Conservation (phyloP, 2,797 vertebrate species). For the Falco naumanni region DNA sequence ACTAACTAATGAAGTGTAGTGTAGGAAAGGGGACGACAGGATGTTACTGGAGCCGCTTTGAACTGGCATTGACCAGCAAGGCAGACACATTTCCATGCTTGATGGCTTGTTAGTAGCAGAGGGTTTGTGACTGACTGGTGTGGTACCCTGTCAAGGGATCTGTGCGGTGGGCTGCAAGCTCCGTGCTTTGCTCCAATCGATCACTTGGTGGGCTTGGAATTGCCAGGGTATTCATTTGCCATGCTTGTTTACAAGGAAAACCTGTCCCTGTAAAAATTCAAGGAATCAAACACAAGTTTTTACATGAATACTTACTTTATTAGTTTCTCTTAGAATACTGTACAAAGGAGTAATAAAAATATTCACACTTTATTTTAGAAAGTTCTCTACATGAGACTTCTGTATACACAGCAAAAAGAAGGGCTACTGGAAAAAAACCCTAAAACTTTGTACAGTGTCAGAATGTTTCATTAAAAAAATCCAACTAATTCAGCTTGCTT, state of each 20-base stretch:
- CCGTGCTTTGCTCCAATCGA: neutral
- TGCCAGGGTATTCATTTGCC: neutral
- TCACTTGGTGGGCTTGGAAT: neutral
- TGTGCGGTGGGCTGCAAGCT: neutral
- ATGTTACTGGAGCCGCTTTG: neutral
- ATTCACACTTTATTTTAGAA: constrained; percentile 82
- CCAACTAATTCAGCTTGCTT: neutral
- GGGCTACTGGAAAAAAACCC: neutral
- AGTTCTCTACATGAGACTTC: constrained; percentile 74
- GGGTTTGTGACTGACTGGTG: neutral
- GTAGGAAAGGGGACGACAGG: neutral
- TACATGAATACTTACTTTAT: constrained; percentile 74
- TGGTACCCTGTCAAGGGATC: fast-evolving
- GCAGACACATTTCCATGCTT: fast-evolving
- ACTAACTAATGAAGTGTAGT: neutral
- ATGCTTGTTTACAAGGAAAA: neutral
- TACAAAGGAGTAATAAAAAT: constrained; percentile 84
- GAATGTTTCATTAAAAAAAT: constrained; percentile 24
- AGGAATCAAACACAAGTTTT: neutral
- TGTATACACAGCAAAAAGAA: constrained; percentile 63
- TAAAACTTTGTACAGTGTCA: constrained; percentile 33
- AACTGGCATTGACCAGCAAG: too few relatives aligned
- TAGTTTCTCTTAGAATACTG: constrained; percentile 78
- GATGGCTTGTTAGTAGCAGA: neutral
- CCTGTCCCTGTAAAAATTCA: neutral